These are phyloP conservation scores for Dysmachus trigonus DNA, from an alignment of 2,888 invertebrate species.

Conservation along the genomic window DNA sequence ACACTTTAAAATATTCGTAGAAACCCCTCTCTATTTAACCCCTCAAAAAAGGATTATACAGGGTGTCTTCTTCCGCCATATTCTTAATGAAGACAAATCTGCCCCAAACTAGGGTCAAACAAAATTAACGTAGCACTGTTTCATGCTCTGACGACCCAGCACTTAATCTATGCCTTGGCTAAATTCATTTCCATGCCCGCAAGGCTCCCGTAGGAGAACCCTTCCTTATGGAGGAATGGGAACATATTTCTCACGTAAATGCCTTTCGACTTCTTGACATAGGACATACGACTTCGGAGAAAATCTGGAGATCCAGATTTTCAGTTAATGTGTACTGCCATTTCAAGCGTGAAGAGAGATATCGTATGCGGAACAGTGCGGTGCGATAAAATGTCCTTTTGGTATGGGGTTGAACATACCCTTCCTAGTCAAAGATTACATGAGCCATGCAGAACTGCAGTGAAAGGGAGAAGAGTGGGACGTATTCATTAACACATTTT, in stretches of 20 bases:
- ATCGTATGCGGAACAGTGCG: not conserved
- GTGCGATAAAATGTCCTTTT: not conserved
- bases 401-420: not conserved
- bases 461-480: not conserved
- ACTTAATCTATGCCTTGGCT: slow-evolving; percentile 1
- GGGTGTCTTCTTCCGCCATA: not conserved
- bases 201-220: not conserved
- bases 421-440: not conserved
- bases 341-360: not conserved
- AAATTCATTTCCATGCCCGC: not conserved
- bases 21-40: not conserved
- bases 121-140: slow-evolving; percentile 16
- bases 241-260: slow-evolving; percentile 4
- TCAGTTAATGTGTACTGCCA: not conserved
- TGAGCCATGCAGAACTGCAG: not conserved
- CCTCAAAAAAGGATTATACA: not conserved
- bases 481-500: not conserved
- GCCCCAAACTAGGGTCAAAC: not conserved
- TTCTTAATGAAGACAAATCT: slow-evolving; percentile 5
- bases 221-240: not conserved
- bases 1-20: not conserved
- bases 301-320: not conserved
- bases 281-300: slow-evolving; percentile 3
- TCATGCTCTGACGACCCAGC: not conserved
- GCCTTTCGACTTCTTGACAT: slow-evolving; percentile 10